Evolutionary conservation across 2,888 invertebrate genomes (phyloP).

Genomic region (Didymodactylos carnosus): DNA sequence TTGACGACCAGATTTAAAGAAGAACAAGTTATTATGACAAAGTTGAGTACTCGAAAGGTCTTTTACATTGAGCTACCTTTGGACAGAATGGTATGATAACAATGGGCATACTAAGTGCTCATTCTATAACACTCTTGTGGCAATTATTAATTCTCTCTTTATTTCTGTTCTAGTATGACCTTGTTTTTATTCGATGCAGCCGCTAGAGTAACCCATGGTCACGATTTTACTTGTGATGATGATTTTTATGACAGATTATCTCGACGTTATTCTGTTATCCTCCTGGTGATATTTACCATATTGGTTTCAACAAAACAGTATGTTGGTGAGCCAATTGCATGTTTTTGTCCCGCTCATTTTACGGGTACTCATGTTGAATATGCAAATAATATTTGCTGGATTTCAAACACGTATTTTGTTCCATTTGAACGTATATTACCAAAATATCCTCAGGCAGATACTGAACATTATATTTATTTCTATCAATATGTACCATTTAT

Average conservation of each 20-base stretch:
- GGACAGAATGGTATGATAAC: too few species aligned
- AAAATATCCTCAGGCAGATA: background rate
- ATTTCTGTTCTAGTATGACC: background rate
- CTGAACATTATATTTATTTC: constrained; percentile 8
- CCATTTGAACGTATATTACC: constrained; percentile 9
- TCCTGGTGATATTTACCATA: constrained; percentile 12
- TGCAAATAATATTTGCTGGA: constrained; percentile 14
- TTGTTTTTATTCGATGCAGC: background rate
- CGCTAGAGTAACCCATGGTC: background rate
- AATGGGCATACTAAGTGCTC: too few species aligned
- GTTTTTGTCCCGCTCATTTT: constrained; percentile 11
- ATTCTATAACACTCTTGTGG: too few species aligned
- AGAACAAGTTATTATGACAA: too few species aligned
- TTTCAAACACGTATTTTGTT: constrained; percentile 12
- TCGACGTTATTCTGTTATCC: constrained; percentile 13
- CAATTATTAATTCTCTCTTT: too few species aligned
- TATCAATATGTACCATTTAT: constrained; percentile 17
- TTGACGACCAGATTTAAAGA: too few species aligned
- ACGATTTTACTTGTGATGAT: constrained; percentile 12
- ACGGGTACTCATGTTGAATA: constrained; percentile 15
- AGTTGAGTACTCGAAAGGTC: too few species aligned
- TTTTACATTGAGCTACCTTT: too few species aligned
- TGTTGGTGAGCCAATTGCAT: constrained; percentile 15
- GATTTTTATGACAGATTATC: constrained; percentile 15
- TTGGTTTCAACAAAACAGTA: constrained; percentile 16